Percentiles rank a stretch among this genome's conserved stretches.
Conservation (phyloP, 2,888 invertebrate genomes). For the Ceratothoa steindachneri region DNA sequence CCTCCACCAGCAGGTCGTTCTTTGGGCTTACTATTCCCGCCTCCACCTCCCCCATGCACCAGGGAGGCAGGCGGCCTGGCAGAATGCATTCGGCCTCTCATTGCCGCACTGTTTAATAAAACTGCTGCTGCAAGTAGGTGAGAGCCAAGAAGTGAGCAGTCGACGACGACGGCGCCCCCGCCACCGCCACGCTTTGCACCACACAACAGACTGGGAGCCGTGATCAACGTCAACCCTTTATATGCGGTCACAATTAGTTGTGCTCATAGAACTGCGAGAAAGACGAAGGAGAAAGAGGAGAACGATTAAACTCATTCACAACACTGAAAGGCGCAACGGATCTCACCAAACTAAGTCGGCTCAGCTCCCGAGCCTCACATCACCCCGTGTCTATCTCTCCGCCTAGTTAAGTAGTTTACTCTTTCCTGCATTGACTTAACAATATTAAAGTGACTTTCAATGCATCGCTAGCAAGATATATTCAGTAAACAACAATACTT, state of each 20-base stretch:
- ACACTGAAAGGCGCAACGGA: conserved; percentile 32
- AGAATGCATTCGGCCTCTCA: conserved; percentile 47
- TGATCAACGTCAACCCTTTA: conserved; percentile 34
- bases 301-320: conserved; percentile 41
- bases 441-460: background rate
- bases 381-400: conserved; percentile 14
- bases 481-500: background rate
- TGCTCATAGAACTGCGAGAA: conserved; percentile 29
- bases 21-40: conserved; percentile 28
- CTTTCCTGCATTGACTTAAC: background rate
- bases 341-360: conserved; percentile 32
- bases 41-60: conserved; percentile 42
- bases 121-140: conserved; percentile 9
- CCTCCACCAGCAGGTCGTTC: conserved; percentile 28
- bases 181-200: conserved; percentile 25
- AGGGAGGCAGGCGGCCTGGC: conserved; percentile 35
- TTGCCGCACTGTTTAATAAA: conserved; percentile 15
- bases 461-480: background rate
- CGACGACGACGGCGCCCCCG: conserved; percentile 17
- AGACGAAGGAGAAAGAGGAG: conserved; percentile 10
- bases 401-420: conserved; percentile 25
- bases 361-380: conserved; percentile 24
- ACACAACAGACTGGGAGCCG: conserved; percentile 29
- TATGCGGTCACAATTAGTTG: conserved; percentile 33
- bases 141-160: conserved; percentile 6